Evolutionary conservation across 2,888 invertebrate species (phyloP), one percentile per base, ranked within the genome.

Genomic region (Lasioglossum malachurum): DNA sequence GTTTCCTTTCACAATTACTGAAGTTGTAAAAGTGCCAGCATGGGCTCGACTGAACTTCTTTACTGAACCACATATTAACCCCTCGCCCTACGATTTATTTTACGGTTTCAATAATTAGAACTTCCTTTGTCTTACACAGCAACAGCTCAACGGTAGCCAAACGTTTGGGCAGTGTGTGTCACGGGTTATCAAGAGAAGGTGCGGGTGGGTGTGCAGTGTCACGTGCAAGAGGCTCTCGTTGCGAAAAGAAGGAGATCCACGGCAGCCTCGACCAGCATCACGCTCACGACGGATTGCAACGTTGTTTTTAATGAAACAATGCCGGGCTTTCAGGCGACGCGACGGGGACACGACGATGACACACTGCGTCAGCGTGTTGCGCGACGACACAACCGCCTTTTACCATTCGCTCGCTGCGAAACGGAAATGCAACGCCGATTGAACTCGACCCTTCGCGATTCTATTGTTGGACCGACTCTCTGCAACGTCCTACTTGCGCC

Each of bases 261-360:
- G 64, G 64, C 74, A 81, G 46, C 86, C 86, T 78, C 85, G 85
- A 71, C 74, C 80, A 46, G 76, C 73, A 79, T 82, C 60, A n/a
- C 38, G 44, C 84, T 16, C 44, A 23, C 46, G 64, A 60, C 73
- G 74, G 73, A 84, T 87, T 82, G 86, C 84, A 74, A 74, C 74
- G 82, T 69, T 78, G 71, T 82, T 80, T 38, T 80, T 76, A 78
- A 82, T 67, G 80, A 86, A 81, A 86, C 86, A 86, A 83, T 83
- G 76, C 75, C 53, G 69, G 27, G 35, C 60, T 82, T 79, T 82
- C 81, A 60, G 46, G 23, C 75, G 67, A 27, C 46, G 67, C 46
- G 67, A 44, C 49, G 60, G 8, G 57, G 44, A 53, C 38, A 38
- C 69, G 23, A 67, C 82, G 82, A 84, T 75, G 84, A 82, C 83